Evolutionary conservation across 1,140 invertebrate genomes (phyloP), one percentile per base, ranked within the genome.

Genomic region (Drosophila yakuba): DNA sequence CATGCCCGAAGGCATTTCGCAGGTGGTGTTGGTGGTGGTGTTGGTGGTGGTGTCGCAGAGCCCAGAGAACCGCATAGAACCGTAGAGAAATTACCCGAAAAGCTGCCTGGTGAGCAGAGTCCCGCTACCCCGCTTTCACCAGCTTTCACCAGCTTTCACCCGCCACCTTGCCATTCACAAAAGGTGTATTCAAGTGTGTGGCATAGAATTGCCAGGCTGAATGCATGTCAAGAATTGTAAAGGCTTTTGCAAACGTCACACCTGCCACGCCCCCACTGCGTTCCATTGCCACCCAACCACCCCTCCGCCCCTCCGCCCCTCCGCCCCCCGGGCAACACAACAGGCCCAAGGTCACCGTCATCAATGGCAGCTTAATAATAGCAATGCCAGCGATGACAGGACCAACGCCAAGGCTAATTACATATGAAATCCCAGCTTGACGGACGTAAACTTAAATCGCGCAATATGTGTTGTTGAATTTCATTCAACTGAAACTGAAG

Each of bases 141-240:
- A 20, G 20, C 14, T 14, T 5, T 12, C 38, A 12, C 38, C 38
- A 20, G 20, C 14, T 14, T 5, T 12, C 38, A 12, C 38, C 38
- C 48, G 17, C 48, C 15, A 20, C 23, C 43, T 23, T 12, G 10
- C 63, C 28, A 41, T 38, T 28, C 39, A 64, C 54, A 78, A 62
- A 59, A 44, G 48, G 57, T 83, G 64, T 77, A 82, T 83, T 83
- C 59, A 83, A 75, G 75, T 83, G 75, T 66, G 64, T 20, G 47
- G 60, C 64, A 75, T 85, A 85, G 67, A 85, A 85, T 78, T 85
- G 60, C 58, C 75, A 60, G 59, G 78, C 62, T 86, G 75, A 82
- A 82, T 86, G 79, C 83, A 79, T 82, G 63, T 76, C 79, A 83
- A 63, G 62, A 76, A 76, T 86, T 86, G 55, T 83, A 72, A 76